These are phyloP conservation scores for Laodelphax striatellus DNA, from an alignment of 1,140 invertebrate species.

Conservation along the genomic window DNA sequence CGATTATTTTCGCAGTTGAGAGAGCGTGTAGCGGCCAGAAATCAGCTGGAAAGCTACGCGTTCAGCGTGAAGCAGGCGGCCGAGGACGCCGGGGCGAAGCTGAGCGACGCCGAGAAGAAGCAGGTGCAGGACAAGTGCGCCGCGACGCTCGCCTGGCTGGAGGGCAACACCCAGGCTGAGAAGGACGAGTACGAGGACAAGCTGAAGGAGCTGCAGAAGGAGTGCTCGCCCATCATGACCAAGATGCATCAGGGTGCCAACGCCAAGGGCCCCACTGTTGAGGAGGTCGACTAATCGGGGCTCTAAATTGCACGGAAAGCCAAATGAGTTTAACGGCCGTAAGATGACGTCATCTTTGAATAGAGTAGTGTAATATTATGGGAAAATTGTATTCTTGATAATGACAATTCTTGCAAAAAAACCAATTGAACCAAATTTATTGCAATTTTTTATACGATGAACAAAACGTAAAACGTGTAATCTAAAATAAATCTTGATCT, in stretches of 20 bases:
- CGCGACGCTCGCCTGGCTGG: conserved; percentile 44
- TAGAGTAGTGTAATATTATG: too few relatives aligned
- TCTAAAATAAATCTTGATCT: too few relatives aligned
- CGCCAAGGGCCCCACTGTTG: conserved; percentile 48
- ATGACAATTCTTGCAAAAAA: too few relatives aligned
- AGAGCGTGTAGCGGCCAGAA: conserved; percentile 55
- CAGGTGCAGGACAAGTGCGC: conserved; percentile 38
- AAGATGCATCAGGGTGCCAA: conserved; percentile 52
- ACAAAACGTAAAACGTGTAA: too few relatives aligned
- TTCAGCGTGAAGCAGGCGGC: conserved; percentile 58
- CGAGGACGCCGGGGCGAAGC: conserved; percentile 29
- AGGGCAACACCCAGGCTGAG: conserved; percentile 52
- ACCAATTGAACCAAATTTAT: too few relatives aligned
- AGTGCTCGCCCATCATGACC: conserved; percentile 61
- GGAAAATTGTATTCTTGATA: too few relatives aligned
- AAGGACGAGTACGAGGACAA: conserved; percentile 66
- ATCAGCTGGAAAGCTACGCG: conserved; percentile 68
- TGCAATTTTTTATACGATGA: too few relatives aligned
- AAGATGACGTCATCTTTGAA: too few relatives aligned
- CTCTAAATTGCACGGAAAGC: too few relatives aligned
- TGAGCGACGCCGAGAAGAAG: conserved; percentile 33
- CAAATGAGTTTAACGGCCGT: too few relatives aligned
- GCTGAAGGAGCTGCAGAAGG: conserved; percentile 55
- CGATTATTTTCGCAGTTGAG: conserved; percentile 29
- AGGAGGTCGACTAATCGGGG: conserved; percentile 45